These are phyloP conservation scores for Pseudopleuronectes americanus DNA, from an alignment of 2,797 vertebrate species.

Conservation along the genomic window DNA sequence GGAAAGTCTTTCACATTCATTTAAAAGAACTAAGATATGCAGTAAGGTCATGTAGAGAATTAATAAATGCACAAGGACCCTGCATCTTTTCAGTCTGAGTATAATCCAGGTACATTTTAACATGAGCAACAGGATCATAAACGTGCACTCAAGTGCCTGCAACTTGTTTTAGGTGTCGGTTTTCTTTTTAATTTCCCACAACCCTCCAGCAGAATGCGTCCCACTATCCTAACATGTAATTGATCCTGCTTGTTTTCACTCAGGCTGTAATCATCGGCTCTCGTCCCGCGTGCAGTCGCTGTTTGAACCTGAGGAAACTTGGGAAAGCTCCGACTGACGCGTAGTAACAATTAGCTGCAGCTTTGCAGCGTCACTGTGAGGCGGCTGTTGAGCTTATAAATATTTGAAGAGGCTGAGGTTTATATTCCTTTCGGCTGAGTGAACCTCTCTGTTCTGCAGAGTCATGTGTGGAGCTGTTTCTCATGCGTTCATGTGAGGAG, in stretches of 20 bases:
- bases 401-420: constrained; percentile 45
- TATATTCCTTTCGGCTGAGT: constrained; percentile 47
- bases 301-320: constrained; percentile 43
- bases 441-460: constrained; percentile 39
- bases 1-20: too few species aligned
- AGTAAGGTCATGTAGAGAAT: too few species aligned
- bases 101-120: neutral
- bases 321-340: constrained; percentile 57
- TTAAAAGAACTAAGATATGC: too few species aligned
- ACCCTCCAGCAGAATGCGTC: constrained; percentile 3
- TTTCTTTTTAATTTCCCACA: neutral
- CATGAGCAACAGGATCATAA: neutral
- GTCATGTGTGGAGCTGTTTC: constrained; percentile 1
- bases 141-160: neutral
- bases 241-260: constrained; percentile 12
- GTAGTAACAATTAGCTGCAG: constrained; percentile 63
- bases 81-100: neutral
- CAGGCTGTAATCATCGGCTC: neutral
- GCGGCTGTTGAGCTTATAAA: constrained; percentile 48
- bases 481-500: constrained; percentile 2
- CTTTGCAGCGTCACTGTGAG: constrained; percentile 50
- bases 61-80: too few species aligned
- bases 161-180: neutral
- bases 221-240: constrained; percentile 7
- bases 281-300: constrained; percentile 5